Percentiles rank a stretch among this genome's conserved stretches.
Evolutionary conservation across 2,888 invertebrate genomes (phyloP).

Genomic region (Octodonta nipae): DNA sequence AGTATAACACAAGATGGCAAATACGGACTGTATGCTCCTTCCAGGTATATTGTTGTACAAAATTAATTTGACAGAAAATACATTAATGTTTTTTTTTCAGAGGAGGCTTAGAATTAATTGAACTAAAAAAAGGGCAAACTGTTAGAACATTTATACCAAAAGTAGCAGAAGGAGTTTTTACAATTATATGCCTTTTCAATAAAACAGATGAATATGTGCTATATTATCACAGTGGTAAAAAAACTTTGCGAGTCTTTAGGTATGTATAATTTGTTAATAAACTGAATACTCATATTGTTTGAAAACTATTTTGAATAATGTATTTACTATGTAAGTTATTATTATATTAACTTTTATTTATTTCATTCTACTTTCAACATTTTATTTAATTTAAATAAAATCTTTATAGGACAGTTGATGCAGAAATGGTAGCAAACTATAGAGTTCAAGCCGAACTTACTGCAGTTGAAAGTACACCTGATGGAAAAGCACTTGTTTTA

Average conservation of each 20-base stretch:
- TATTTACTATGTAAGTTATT: too few species aligned
- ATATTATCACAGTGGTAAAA: constrained; percentile 91
- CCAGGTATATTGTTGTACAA: constrained; percentile 36
- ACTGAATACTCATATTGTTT: background rate
- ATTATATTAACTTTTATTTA: background rate
- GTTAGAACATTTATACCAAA: constrained; percentile 83
- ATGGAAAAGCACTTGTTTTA: constrained; percentile 69
- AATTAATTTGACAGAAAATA: background rate
- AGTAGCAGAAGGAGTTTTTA: constrained; percentile 94
- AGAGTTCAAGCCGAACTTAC: constrained; percentile 80
- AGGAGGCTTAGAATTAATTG: constrained; percentile 85
- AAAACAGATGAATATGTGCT: constrained; percentile 88
- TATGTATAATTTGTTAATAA: constrained; percentile 33
- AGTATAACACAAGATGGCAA: constrained; percentile 76
- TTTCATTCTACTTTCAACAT: background rate
- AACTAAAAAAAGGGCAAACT: constrained; percentile 77
- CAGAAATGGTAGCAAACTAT: constrained; percentile 85
- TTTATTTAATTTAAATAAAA: background rate
- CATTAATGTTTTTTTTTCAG: constrained; percentile 34
- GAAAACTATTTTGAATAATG: background rate
- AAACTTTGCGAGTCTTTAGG: constrained; percentile 86
- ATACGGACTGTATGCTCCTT: constrained; percentile 82
- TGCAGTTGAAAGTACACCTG: constrained; percentile 71
- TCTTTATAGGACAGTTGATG: constrained; percentile 62
- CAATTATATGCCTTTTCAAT: constrained; percentile 87